A percentile compares a stretch with the other conserved stretches of the same genome.
These are phyloP conservation scores for Gallinago media DNA, from an alignment of 2,113 vertebrate genomes.

Conservation along the genomic window DNA sequence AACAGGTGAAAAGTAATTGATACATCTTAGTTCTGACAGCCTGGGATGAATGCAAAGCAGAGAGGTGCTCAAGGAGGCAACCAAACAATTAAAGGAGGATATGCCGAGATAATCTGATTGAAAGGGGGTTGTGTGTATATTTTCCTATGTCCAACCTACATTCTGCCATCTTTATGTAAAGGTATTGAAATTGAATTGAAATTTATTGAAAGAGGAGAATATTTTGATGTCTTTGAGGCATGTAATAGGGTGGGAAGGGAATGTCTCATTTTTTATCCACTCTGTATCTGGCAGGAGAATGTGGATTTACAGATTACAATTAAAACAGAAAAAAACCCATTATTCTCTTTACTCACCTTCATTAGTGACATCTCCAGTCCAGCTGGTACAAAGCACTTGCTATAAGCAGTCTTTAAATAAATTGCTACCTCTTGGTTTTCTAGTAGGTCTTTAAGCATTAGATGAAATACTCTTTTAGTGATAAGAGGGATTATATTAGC, in stretches of 20 bases:
- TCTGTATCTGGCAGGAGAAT: background rate
- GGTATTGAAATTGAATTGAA: background rate
- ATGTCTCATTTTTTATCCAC: background rate
- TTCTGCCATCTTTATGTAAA: background rate
- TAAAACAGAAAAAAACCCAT: background rate
- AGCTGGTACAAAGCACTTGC: background rate
- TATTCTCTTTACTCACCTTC: background rate
- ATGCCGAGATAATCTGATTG: background rate
- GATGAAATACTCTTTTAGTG: background rate
- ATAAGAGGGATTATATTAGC: background rate
- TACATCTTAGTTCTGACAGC: background rate
- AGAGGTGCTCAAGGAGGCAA: background rate
- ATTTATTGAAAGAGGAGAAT: background rate
- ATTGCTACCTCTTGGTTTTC: background rate
- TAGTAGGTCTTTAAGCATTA: background rate
- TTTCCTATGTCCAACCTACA: background rate
- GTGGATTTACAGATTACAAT: background rate
- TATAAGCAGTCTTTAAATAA: background rate
- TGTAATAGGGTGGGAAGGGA: background rate
- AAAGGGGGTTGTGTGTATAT: background rate
- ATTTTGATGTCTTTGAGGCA: background rate
- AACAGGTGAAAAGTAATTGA: background rate
- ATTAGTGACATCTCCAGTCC: background rate
- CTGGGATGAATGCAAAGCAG: background rate
- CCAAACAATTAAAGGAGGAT: background rate